Evolutionary conservation across 2,888 invertebrate genomes (phyloP).

Genomic region (Hypercompe scribonia): DNA sequence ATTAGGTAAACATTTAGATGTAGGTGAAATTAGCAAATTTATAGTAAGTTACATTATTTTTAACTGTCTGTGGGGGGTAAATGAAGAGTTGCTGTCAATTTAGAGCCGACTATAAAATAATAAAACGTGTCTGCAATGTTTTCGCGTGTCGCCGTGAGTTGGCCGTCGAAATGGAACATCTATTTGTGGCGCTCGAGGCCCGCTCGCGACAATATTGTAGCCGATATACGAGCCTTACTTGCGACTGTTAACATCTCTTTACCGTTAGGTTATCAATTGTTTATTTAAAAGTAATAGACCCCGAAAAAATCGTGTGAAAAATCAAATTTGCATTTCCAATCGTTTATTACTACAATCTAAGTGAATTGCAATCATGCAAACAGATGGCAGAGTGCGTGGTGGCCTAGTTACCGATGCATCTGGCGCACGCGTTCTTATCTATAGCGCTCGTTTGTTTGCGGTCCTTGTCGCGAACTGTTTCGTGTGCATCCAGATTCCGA

Average conservation of each 20-base stretch:
- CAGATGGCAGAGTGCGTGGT: slow-evolving; percentile 75
- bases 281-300: slow-evolving; percentile 52
- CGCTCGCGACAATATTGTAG: slow-evolving; percentile 82
- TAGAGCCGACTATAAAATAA: slow-evolving; percentile 69
- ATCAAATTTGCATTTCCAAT: slow-evolving; percentile 21
- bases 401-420: slow-evolving; percentile 80
- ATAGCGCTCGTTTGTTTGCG: slow-evolving; percentile 54
- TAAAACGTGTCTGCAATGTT: slow-evolving; percentile 75
- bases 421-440: slow-evolving; percentile 71
- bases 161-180: slow-evolving; percentile 83
- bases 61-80: slow-evolving; percentile 26
- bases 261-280: slow-evolving; percentile 54
- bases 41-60: slow-evolving; percentile 17
- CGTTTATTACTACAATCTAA: slow-evolving; percentile 44
- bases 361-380: slow-evolving; percentile 67
- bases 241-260: slow-evolving; percentile 63
- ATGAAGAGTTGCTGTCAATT: slow-evolving; percentile 52
- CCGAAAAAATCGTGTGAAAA: slow-evolving; percentile 30
- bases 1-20: background rate
- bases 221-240: slow-evolving; percentile 75
- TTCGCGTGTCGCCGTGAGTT: slow-evolving; percentile 79
- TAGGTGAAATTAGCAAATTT: background rate
- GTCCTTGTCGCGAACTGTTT: slow-evolving; percentile 45
- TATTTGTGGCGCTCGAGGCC: slow-evolving; percentile 84
- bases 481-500: slow-evolving; percentile 50